Evolutionary conservation across 2,797 vertebrate species (phyloP).

Genomic region (Pachyuromys duprasi): DNA sequence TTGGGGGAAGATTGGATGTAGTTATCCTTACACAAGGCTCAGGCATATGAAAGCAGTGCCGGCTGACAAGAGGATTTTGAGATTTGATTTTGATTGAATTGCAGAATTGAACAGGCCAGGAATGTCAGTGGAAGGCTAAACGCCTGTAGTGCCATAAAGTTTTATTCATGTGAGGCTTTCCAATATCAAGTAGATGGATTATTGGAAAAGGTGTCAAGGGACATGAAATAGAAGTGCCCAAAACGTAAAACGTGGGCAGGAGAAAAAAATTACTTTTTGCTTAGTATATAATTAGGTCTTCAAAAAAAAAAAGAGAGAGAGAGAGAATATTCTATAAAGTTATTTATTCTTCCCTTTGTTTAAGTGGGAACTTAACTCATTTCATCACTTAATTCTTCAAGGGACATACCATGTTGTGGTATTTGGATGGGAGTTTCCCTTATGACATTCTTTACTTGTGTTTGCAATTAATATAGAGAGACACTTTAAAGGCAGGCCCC

Average conservation of each 20-base stretch:
- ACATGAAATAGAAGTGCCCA: conserved; percentile 88
- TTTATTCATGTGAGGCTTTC: conserved; percentile 92
- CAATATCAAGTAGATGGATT: conserved; percentile 91
- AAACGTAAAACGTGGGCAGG: conserved; percentile 85
- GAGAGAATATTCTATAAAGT: conserved; percentile 72
- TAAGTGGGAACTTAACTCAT: conserved; percentile 23
- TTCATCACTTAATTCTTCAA: conserved; percentile 3
- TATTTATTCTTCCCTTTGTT: conserved; percentile 81
- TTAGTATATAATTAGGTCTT: conserved; percentile 86
- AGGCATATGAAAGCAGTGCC: conserved; percentile 89
- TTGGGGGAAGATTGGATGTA: conserved; percentile 90
- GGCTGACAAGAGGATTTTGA: conserved; percentile 92
- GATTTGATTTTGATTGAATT: conserved; percentile 93
- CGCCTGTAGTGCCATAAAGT: conserved; percentile 90
- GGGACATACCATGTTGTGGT: conserved; percentile 43
- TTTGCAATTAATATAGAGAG: conserved; percentile 63
- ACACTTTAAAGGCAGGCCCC: background rate
- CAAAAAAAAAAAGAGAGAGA: background rate
- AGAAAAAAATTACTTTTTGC: conserved; percentile 87
- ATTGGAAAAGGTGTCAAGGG: conserved; percentile 90
- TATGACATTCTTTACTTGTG: conserved; percentile 45
- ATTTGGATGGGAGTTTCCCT: conserved; percentile 71
- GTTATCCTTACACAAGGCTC: conserved; percentile 89
- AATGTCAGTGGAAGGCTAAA: conserved; percentile 92
- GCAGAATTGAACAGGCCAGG: conserved; percentile 90